phyloP scores from a whole-genome alignment of 1,140 invertebrate species.

The Aphelenchoides besseyi region DNA sequence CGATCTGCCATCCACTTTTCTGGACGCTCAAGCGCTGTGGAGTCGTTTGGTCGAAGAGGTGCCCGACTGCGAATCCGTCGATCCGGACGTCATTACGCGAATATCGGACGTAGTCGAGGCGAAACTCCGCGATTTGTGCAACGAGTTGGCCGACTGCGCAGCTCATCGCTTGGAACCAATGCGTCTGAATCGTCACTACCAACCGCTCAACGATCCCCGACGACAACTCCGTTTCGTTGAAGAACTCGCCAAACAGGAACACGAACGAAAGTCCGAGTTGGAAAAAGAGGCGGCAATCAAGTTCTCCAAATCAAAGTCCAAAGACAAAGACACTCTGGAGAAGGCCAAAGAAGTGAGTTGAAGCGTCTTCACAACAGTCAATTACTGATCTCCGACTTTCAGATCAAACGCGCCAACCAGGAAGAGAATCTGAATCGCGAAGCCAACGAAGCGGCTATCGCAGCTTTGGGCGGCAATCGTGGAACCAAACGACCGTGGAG shows the following conservation, averaged over 20 bases:
- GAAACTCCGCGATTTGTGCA: slow-evolving; percentile 21
- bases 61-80: slow-evolving; percentile 39
- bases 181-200: slow-evolving; percentile 40
- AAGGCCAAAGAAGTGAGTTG: slow-evolving; percentile 44
- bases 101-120: slow-evolving; percentile 29
- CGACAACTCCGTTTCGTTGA: slow-evolving; percentile 46
- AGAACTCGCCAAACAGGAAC: slow-evolving; percentile 31
- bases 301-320: slow-evolving; percentile 37
- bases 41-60: slow-evolving; percentile 29
- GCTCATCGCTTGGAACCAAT: slow-evolving; percentile 47
- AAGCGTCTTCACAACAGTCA: slow-evolving; percentile 14
- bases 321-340: slow-evolving; percentile 45
- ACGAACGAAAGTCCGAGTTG: slow-evolving; percentile 29
- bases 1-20: slow-evolving; percentile 37
- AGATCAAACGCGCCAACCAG: slow-evolving; percentile 49
- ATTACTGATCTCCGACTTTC: slow-evolving; percentile 13
- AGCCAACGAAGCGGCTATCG: slow-evolving; percentile 46
- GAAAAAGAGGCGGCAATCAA: slow-evolving; percentile 41
- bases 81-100: slow-evolving; percentile 41
- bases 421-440: slow-evolving; percentile 42
- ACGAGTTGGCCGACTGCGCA: slow-evolving; percentile 29
- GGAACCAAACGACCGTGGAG: slow-evolving; percentile 8
- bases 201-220: slow-evolving; percentile 42
- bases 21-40: slow-evolving; percentile 32
- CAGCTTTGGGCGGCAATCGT: slow-evolving; percentile 39